Conservation (phyloP, 1,140 invertebrate species). For the Pseudomyrmex flavicornis region DNA sequence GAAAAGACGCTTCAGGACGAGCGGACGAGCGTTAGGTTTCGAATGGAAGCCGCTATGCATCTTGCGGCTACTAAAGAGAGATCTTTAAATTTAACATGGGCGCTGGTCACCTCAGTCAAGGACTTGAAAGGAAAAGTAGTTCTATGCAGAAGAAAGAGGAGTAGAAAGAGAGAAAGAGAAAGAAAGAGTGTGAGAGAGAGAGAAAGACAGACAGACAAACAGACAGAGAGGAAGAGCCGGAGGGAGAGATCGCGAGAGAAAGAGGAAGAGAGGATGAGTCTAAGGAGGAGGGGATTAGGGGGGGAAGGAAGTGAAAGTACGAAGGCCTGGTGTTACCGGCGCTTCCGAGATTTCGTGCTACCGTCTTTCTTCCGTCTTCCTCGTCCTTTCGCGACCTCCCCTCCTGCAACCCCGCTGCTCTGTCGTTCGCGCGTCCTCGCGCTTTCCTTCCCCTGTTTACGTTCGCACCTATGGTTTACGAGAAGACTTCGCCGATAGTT, state of each 20-base stretch:
- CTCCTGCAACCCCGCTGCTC: constrained; percentile 11
- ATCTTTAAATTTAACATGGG: constrained; percentile 77
- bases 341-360: constrained; percentile 80
- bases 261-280: constrained; percentile 19
- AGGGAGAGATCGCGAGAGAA: too few species aligned
- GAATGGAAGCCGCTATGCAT: not conserved
- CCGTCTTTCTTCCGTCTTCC: constrained; percentile 64
- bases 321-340: constrained; percentile 69
- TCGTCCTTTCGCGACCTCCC: constrained; percentile 56
- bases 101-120: constrained; percentile 78
- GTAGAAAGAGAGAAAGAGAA: constrained; percentile 79
- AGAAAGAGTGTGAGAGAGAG: not conserved
- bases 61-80: constrained; percentile 8
- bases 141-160: constrained; percentile 82
- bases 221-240: too few species aligned
- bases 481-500: constrained; percentile 61
- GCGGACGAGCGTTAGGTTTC: constrained; percentile 4
- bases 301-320: constrained; percentile 85
- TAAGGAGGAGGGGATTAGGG: constrained; percentile 68
- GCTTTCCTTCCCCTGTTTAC: constrained; percentile 46
- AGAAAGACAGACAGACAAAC: too few species aligned
- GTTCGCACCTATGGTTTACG: constrained; percentile 51
- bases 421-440: constrained; percentile 13
- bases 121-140: constrained; percentile 86
- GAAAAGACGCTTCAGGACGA: constrained; percentile 36